Conservation (phyloP, 2,797 vertebrate genomes). For the Esox masquinongy region DNA sequence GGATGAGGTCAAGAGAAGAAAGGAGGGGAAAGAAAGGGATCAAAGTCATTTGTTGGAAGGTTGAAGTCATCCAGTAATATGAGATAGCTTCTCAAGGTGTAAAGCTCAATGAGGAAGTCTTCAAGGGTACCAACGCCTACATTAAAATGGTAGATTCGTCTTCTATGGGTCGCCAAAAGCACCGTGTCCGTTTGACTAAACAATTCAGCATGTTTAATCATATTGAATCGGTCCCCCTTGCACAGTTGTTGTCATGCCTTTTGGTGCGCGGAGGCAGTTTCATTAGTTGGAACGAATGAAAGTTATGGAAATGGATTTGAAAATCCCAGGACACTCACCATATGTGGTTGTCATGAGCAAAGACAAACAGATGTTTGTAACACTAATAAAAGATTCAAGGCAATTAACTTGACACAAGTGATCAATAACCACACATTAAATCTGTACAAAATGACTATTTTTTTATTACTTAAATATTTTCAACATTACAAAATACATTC, state of each 20-base stretch:
- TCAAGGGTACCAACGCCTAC: too few relatives aligned
- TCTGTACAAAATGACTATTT: conserved; percentile 62
- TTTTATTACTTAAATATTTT: conserved; percentile 88
- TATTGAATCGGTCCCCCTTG: too few relatives aligned
- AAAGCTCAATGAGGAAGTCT: too few relatives aligned
- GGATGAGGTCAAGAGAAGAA: too few relatives aligned
- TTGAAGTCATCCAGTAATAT: too few relatives aligned
- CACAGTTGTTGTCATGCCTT: not conserved
- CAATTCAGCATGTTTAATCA: too few relatives aligned
- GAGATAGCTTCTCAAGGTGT: too few relatives aligned
- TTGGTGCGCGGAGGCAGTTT: not conserved
- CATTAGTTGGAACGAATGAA: not conserved
- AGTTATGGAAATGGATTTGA: not conserved
- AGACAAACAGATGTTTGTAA: not conserved
- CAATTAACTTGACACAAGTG: not conserved
- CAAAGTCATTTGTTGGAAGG: too few relatives aligned
- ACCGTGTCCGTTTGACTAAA: too few relatives aligned
- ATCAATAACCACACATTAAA: not conserved
- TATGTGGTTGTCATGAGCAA: not conserved
- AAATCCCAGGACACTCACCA: not conserved
- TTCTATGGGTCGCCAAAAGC: too few relatives aligned
- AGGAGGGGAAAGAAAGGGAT: too few relatives aligned
- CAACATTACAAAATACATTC: conserved; percentile 86
- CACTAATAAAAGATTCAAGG: not conserved
- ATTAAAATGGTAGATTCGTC: too few relatives aligned